These are phyloP conservation scores for Isurus oxyrinchus DNA, from an alignment of 2,113 vertebrate genomes.

Conservation along the genomic window DNA sequence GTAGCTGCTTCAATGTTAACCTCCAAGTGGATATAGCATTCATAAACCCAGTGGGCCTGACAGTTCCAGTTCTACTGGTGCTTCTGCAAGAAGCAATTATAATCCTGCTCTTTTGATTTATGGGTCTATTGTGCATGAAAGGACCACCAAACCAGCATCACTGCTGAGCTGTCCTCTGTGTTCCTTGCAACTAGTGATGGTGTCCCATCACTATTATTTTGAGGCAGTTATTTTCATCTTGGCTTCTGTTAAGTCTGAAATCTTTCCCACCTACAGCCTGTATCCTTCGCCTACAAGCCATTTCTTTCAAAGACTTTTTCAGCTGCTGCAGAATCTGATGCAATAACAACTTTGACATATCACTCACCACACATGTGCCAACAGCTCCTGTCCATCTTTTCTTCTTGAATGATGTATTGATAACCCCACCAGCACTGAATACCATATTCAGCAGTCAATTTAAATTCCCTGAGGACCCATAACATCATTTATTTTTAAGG, in stretches of 20 bases:
- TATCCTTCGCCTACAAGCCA: background rate
- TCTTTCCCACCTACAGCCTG: background rate
- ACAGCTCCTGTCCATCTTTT: background rate
- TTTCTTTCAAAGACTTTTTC: background rate
- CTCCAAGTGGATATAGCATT: background rate
- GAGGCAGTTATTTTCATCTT: background rate
- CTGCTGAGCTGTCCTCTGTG: background rate
- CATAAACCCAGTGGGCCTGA: background rate
- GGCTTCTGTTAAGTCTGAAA: background rate
- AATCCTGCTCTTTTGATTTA: background rate
- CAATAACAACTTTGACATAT: background rate
- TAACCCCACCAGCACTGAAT: background rate
- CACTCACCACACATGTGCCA: background rate
- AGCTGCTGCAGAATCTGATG: background rate
- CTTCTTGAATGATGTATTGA: background rate
- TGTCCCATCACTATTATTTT: background rate
- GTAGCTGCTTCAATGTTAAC: background rate
- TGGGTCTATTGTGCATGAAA: background rate
- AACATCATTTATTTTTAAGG: background rate
- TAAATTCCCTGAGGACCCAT: background rate
- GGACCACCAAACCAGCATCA: background rate
- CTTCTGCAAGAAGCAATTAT: background rate
- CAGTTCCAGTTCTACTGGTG: background rate
- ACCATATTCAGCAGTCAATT: background rate
- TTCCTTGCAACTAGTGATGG: background rate